Percentiles rank a stretch among this genome's conserved stretches.
phyloP scores from a whole-genome alignment of 2,113 vertebrate species.

The Arizona elegans region DNA sequence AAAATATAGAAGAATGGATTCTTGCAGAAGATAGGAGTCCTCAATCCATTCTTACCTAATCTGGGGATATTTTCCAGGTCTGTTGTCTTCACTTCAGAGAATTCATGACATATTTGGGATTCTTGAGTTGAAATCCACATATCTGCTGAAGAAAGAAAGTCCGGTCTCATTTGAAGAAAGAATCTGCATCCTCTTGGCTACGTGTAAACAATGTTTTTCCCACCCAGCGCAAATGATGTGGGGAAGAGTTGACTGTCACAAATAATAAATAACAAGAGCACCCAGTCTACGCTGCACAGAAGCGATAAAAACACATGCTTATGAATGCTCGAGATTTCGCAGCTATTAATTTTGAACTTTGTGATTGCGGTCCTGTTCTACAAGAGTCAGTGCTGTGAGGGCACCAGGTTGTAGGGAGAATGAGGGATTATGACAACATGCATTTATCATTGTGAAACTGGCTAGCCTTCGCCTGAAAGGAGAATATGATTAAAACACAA shows the following conservation, averaged over 20 bases:
- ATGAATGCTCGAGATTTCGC: conserved; percentile 56
- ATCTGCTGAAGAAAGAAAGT: background rate
- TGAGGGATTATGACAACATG: conserved; percentile 44
- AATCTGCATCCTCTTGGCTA: conserved; percentile 53
- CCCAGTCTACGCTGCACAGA: conserved; percentile 37
- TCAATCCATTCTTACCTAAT: background rate
- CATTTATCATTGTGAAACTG: conserved; percentile 47
- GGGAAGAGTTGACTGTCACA: conserved; percentile 67
- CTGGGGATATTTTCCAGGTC: too few relatives aligned
- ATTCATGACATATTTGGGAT: background rate
- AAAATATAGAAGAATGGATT: background rate
- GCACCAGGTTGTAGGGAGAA: conserved; percentile 40
- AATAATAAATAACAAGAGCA: conserved; percentile 64
- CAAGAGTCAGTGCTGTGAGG: conserved; percentile 55
- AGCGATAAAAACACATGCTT: conserved; percentile 60
- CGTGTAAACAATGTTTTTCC: conserved; percentile 58
- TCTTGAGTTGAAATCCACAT: background rate
- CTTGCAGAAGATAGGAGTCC: background rate
- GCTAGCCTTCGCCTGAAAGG: conserved; percentile 34
- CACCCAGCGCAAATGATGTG: conserved; percentile 35
- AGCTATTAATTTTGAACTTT: conserved; percentile 66
- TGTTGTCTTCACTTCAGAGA: background rate
- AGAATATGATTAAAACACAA: conserved; percentile 23
- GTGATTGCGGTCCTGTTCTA: conserved; percentile 60
- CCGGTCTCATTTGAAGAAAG: background rate